Evolutionary conservation across 1,140 invertebrate species (phyloP).

Genomic region (Neoseiulus cucumeris): DNA sequence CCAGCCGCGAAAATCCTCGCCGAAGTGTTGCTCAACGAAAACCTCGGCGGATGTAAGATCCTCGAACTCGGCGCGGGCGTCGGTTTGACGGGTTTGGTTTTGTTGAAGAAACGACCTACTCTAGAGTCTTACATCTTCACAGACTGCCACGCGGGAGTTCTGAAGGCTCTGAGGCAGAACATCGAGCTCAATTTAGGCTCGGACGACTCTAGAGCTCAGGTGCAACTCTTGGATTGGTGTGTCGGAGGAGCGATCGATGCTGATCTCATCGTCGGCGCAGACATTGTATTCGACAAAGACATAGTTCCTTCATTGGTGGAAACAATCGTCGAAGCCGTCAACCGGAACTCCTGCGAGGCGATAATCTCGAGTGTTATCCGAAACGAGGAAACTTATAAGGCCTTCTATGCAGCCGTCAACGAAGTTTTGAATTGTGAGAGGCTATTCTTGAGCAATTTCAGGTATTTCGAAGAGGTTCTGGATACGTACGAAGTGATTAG

Average conservation of each 20-base stretch:
- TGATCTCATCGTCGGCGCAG: neutral
- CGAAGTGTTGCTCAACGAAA: neutral
- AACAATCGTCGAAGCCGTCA: neutral
- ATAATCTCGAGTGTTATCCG: neutral
- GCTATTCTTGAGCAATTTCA: neutral
- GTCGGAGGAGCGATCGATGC: neutral
- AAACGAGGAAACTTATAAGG: neutral
- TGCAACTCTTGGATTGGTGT: neutral
- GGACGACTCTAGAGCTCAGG: neutral
- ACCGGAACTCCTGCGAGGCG: neutral
- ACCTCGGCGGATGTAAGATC: neutral
- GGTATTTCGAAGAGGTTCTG: neutral
- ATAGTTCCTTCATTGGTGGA: neutral
- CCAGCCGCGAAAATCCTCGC: neutral
- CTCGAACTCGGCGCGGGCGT: neutral
- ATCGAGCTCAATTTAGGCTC: neutral
- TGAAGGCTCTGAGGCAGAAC: neutral
- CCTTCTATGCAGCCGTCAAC: neutral
- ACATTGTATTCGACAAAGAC: constrained; percentile 7
- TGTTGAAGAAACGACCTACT: neutral
- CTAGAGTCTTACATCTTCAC: neutral
- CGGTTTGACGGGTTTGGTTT: neutral
- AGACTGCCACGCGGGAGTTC: neutral
- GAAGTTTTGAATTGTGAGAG: neutral
- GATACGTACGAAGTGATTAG: neutral